Evolutionary conservation across 2,888 invertebrate genomes (phyloP).

Genomic region (Ectropis crepuscularia): DNA sequence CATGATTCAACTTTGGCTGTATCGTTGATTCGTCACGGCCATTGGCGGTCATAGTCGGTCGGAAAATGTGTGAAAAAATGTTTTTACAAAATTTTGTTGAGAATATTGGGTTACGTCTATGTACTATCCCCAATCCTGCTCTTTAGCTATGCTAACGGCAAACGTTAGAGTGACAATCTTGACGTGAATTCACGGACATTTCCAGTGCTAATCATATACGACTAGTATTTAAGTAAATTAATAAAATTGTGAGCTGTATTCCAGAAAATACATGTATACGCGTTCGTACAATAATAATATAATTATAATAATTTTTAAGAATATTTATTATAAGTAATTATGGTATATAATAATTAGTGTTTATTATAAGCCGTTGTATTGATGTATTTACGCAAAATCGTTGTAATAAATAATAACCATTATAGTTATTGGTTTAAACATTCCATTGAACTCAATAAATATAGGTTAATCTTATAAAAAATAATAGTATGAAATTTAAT

Average conservation of each 20-base stretch:
- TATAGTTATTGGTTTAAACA: constrained; percentile 48
- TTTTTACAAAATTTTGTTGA: too few relatives aligned
- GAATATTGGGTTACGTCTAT: too few relatives aligned
- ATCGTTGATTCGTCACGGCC: too few relatives aligned
- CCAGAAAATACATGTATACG: constrained; percentile 81
- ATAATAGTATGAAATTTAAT: constrained; percentile 18
- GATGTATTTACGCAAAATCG: constrained; percentile 57
- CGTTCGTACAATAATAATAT: constrained; percentile 81
- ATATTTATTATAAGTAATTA: constrained; percentile 77
- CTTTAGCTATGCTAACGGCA: neutral
- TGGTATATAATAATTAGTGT: constrained; percentile 65
- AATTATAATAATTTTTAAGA: constrained; percentile 65
- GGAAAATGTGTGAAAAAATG: too few relatives aligned
- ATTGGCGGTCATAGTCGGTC: too few relatives aligned
- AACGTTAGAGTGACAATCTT: constrained; percentile 24
- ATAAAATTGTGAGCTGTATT: constrained; percentile 74
- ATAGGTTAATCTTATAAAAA: constrained; percentile 40
- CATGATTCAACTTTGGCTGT: too few relatives aligned
- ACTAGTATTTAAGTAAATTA: constrained; percentile 36
- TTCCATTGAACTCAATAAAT: constrained; percentile 49
- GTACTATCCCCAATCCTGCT: too few relatives aligned
- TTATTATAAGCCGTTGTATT: constrained; percentile 56
- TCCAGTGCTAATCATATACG: constrained; percentile 38
- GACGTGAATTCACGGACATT: constrained; percentile 32
- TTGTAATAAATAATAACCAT: constrained; percentile 27